Base-by-base conservation (phyloP, 2,113 vertebrate species). In the Odocoileus hemionus region DNA sequence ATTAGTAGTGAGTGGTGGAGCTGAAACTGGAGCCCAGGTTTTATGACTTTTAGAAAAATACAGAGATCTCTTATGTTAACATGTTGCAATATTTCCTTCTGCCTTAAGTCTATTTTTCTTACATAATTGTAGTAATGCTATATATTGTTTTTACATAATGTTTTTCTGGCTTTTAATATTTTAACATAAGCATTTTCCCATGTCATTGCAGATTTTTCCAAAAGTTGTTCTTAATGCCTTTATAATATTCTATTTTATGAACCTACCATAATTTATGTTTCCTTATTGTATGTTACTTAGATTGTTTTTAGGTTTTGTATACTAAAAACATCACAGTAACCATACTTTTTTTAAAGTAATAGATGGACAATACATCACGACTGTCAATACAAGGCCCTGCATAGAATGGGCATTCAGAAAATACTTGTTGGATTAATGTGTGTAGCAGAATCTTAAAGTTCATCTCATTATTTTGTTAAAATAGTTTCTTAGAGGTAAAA, bases 391-490 rank as follows among this genome's bases (percentile, higher is more conserved):
- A 58, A 4, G 19, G 17, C 30, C 39, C 30, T 45, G 43, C 54
- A 89, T 5, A 54, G 30, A 78, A 16, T 23, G 11, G 36, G 11
- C 7, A 28, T 6, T 60, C 25, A 89, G 84, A 89, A 95, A 74
- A 14, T 21, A 47, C 26, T 78, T 43, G 30, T n/a, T 82, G 47
- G 33, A 91, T 89, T 47, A 91, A 55, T 50, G 25, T n/a, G n/a
- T 28, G 2, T 30, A 50, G 47, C 78, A 43, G 67, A 91, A 57
- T 61, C 33, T 58, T 87, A 45, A 50, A 64, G 10, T 36, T 90
- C 61, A 45, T 92, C 47, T 80, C 79, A 57, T 96, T 76, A 79
- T 57, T 96, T 96, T 97, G 78, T 89, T 89, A 58, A 92, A 70
- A 55, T 23, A 79, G 23, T 91, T 91, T 83, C 52, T 90, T 91